Base-by-base conservation (phyloP, 2,113 vertebrate genomes). In the Archilochus colubris region DNA sequence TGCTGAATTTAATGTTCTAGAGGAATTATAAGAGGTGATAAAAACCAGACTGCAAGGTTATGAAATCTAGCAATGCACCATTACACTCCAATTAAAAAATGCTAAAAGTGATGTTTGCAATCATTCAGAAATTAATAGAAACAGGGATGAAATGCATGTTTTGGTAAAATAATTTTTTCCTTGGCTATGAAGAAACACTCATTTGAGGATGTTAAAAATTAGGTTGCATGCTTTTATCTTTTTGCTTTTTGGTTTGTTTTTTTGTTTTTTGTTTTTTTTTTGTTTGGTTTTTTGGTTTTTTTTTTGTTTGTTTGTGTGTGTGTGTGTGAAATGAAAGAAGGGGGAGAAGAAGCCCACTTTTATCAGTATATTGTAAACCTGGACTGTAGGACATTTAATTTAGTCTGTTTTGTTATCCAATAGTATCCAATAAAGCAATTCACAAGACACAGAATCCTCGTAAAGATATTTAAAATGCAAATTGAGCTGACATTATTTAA, bases 51-150 rank as follows among this genome's bases (percentile, higher is more conserved):
- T 88, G 28, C 27, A 80, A 91, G 64, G 75, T 91, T 93, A 63
- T 53, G 54, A 75, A 86, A 83, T 84, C 36, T 50, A 55, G 53
- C 58, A 48, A 86, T 94, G 82, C 57, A 33, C 46, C 50, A 90
- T 95, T 97, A 84, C 82, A 84, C 30, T 64, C 46, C 76, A 94
- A 86, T 96, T 96, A 94, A 90, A 93, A 90, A 89, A 91, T 82
- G 46, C 54, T 75, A 63, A 70, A 89, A 95, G 33, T 88, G 67
- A 74, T 83, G 84, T 51, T 82, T 92, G 31, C 40, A 70, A 31
- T 80, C 4, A 63, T 66, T 94, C 51, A 38, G 54, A 91, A 94
- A 62, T 38, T 1, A 80, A 80, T 55, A 59, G 48, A 85, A 76
- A 87, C 3, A 77, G 27, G 9, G 27, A 7, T 81, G 7, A 86